A percentile compares a stretch with the other conserved stretches of the same genome.
phyloP scores from a whole-genome alignment of 2,113 vertebrate genomes.

The Pachyramphus minor region DNA sequence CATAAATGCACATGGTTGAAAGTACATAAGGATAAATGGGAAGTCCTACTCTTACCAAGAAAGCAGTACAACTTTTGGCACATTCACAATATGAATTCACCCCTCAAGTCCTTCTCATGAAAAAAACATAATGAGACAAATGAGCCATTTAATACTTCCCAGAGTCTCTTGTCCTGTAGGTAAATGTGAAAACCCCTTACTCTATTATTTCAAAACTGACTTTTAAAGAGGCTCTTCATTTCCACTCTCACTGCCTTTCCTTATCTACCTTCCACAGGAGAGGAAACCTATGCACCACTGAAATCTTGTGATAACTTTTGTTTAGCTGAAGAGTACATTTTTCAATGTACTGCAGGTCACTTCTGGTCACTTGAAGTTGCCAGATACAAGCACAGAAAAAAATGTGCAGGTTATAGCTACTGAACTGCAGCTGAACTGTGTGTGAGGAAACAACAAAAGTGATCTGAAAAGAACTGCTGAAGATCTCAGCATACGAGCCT shows the following conservation, averaged over 20 bases:
- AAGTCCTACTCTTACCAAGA: not conserved
- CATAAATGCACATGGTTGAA: not conserved
- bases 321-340: not conserved
- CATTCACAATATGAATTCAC: not conserved
- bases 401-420: not conserved
- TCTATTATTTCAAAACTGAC: not conserved
- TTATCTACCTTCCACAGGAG: not conserved
- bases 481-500: not conserved
- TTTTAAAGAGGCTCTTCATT: not conserved
- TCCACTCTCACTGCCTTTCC: not conserved
- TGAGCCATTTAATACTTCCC: not conserved
- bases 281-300: not conserved
- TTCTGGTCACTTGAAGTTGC: not conserved
- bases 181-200: not conserved
- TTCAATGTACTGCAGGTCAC: not conserved
- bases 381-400: not conserved
- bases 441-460: not conserved
- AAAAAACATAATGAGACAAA: not conserved
- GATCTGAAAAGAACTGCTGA: not conserved
- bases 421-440: not conserved
- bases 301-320: not conserved
- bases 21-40: not conserved
- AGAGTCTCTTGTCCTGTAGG: not conserved
- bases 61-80: not conserved
- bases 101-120: not conserved